phyloP scores from a whole-genome alignment of 2,888 invertebrate genomes.

The Tenthredo livida region DNA sequence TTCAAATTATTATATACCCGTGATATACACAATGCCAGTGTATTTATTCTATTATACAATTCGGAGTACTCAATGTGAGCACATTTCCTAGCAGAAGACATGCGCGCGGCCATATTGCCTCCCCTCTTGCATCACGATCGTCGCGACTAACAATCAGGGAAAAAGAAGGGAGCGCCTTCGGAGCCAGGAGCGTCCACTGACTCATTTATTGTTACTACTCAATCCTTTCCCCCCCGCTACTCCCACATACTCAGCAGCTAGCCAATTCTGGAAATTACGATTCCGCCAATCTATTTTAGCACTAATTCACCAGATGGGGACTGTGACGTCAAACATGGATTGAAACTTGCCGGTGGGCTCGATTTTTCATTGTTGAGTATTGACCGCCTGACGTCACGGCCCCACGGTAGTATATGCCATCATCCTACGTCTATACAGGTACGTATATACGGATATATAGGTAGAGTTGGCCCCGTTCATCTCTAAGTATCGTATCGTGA shows the following conservation, averaged over 20 bases:
- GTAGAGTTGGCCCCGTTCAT: neutral
- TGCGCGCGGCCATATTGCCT: conserved; percentile 48
- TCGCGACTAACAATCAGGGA: neutral
- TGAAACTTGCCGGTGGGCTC: neutral
- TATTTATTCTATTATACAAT: neutral
- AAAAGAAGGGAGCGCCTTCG: conserved; percentile 20
- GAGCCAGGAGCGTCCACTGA: conserved; percentile 59
- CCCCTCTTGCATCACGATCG: conserved; percentile 44
- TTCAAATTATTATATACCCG: conserved; percentile 20
- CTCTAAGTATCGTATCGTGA: neutral
- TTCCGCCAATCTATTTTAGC: conserved; percentile 11
- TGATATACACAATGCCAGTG: conserved; percentile 16
- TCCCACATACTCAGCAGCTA: conserved; percentile 52
- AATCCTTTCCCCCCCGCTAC: conserved; percentile 15
- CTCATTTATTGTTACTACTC: conserved; percentile 60
- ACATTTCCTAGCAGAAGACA: conserved; percentile 52
- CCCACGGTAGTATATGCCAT: neutral
- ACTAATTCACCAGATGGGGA: neutral
- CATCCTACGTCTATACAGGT: conserved; percentile 8
- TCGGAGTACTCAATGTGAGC: conserved; percentile 19
- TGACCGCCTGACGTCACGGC: conserved; percentile 44
- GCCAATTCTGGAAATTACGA: conserved; percentile 30
- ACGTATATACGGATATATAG: neutral
- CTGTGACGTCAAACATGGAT: neutral
- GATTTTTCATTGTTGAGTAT: conserved; percentile 42